Evolutionary conservation across 2,113 vertebrate genomes (phyloP).

Genomic region (Acanthochromis polyacanthus): DNA sequence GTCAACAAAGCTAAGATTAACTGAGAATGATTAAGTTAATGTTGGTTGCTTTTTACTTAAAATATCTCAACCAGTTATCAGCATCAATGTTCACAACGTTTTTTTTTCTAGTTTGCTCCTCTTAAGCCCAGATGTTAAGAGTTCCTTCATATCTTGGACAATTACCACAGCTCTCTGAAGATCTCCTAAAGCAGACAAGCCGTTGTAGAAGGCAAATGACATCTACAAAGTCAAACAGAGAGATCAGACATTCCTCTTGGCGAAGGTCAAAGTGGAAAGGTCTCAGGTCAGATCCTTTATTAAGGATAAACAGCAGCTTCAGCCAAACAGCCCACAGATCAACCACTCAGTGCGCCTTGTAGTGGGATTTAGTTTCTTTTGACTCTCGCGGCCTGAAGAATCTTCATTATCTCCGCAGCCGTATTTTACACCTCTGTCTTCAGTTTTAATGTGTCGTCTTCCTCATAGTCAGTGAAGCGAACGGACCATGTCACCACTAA

Average conservation of each 20-base stretch:
- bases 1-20: no score
- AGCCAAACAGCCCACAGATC: conserved; percentile 28
- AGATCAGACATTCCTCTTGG: conserved; percentile 32
- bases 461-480: conserved; percentile 24
- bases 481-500: conserved; percentile 34
- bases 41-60: no score
- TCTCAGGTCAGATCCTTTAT: conserved; percentile 45
- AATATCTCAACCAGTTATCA: no score
- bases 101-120: background rate
- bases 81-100: no score
- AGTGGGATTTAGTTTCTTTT: conserved; percentile 55
- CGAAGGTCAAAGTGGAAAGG: conserved; percentile 45
- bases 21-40: no score
- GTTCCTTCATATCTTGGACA: background rate
- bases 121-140: background rate
- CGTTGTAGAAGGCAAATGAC: background rate
- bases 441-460: conserved; percentile 12
- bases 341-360: conserved; percentile 12
- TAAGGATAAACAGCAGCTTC: conserved; percentile 30
- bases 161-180: background rate
- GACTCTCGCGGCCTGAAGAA: conserved; percentile 3
- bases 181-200: background rate
- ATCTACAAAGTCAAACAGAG: conserved; percentile 7
- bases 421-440: conserved; percentile 39
- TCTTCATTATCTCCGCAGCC: conserved; percentile 19